Conservation (phyloP, 2,888 invertebrate species). For the Agapostemon virescens region DNA sequence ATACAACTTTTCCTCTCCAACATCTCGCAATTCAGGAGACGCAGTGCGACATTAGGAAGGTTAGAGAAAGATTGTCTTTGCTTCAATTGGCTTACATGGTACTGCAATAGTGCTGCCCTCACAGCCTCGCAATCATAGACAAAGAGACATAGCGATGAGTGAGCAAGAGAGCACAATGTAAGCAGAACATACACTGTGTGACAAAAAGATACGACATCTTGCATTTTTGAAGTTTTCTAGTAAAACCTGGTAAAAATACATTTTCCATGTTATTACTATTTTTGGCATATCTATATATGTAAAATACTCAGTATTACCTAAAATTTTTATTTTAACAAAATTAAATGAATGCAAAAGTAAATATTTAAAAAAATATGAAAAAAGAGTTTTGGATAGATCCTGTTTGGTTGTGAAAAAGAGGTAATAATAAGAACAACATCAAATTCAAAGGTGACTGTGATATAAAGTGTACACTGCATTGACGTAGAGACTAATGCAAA, state of each 20-base stretch:
- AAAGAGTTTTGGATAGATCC: too few relatives aligned
- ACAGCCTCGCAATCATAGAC: neutral
- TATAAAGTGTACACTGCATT: too few relatives aligned
- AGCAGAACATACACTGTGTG: neutral
- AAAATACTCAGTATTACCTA: neutral
- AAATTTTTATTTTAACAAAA: too few relatives aligned
- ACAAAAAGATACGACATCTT: neutral
- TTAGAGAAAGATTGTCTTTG: neutral
- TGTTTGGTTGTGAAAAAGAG: too few relatives aligned
- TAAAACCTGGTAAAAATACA: neutral
- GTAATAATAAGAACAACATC: too few relatives aligned
- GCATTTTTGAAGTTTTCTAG: neutral
- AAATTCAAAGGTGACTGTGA: too few relatives aligned
- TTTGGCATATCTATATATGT: neutral
- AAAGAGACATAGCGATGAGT: neutral
- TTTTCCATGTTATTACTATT: neutral
- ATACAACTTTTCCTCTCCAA: constrained; percentile 5
- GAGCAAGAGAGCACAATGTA: neutral
- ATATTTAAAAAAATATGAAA: too few relatives aligned
- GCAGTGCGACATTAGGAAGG: neutral
- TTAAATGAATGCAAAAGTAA: too few relatives aligned
- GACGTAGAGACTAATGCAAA: too few relatives aligned
- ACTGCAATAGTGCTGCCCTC: neutral
- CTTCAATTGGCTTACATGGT: neutral
- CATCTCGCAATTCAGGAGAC: neutral